Conservation (phyloP, 2,113 vertebrate genomes). For the Pituophis catenifer region DNA sequence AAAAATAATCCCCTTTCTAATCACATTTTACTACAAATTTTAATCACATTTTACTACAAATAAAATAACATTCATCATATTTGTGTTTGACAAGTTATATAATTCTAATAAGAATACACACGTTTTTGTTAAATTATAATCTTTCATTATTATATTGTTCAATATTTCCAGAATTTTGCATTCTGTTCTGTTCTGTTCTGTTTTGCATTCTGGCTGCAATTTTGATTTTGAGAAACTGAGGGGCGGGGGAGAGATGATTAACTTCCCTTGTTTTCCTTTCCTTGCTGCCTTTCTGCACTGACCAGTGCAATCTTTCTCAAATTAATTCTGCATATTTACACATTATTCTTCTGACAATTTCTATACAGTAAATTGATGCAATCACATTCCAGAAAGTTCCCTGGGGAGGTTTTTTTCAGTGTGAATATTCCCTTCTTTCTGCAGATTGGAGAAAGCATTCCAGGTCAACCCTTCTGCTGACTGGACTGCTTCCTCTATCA, state of each 20-base stretch:
- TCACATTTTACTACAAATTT: too few species aligned
- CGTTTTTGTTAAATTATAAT: too few species aligned
- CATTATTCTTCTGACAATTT: not conserved
- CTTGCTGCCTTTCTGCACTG: not conserved
- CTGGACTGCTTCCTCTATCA: not conserved
- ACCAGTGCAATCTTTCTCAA: not conserved
- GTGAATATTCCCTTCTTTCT: not conserved
- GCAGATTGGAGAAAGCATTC: not conserved
- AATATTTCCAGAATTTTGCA: not conserved
- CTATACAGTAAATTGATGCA: not conserved
- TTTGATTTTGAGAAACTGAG: not conserved
- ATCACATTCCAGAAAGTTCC: not conserved
- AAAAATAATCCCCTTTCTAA: too few species aligned
- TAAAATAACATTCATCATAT: too few species aligned
- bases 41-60: too few species aligned
- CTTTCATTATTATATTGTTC: too few species aligned
- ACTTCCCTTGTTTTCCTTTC: too few species aligned
- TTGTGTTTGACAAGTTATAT: too few species aligned
- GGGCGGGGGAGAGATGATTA: not conserved
- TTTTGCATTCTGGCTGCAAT: not conserved
- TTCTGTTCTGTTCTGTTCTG: too few species aligned
- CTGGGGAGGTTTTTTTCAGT: not conserved
- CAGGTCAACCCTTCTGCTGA: not conserved
- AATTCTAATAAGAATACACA: too few species aligned
- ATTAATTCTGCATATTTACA: not conserved